Evolutionary conservation across 2,888 invertebrate genomes (phyloP).

Genomic region (Eupeodes latifasciatus): DNA sequence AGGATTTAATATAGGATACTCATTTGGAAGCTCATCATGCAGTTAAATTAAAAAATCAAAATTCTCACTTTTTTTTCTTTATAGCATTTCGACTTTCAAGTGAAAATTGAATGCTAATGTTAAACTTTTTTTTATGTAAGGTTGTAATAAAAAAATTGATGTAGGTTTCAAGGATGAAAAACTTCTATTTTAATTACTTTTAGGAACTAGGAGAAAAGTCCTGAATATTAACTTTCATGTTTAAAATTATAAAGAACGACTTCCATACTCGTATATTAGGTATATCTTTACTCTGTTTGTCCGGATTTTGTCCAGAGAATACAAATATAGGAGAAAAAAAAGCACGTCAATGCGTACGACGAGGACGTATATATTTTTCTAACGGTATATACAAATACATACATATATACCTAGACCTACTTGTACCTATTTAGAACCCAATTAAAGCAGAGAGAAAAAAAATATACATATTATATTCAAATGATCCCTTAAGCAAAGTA

Average conservation of each 20-base stretch:
- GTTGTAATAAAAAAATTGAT: not conserved
- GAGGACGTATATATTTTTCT: not conserved
- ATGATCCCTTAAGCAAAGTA: slow-evolving; percentile 67
- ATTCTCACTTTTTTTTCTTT: not conserved
- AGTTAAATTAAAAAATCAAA: not conserved
- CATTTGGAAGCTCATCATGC: too few species aligned
- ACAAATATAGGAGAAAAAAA: not conserved
- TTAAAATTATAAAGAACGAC: not conserved
- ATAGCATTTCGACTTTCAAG: not conserved
- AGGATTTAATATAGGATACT: too few species aligned
- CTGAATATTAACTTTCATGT: slow-evolving; percentile 13
- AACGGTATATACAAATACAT: not conserved
- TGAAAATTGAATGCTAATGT: slow-evolving; percentile 5
- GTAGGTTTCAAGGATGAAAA: not conserved
- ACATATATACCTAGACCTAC: too few species aligned
- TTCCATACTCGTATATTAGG: too few species aligned
- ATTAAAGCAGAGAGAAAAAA: slow-evolving; percentile 60
- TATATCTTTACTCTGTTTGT: not conserved
- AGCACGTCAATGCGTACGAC: slow-evolving; percentile 3
- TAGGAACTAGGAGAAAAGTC: not conserved
- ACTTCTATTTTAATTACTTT: slow-evolving; percentile 28
- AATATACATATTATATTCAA: slow-evolving; percentile 41
- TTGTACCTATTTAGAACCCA: slow-evolving; percentile 40
- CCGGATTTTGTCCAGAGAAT: not conserved
- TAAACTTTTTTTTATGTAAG: not conserved